Evolutionary conservation across 2,888 invertebrate genomes (phyloP).

Genomic region (Litoditis marina): DNA sequence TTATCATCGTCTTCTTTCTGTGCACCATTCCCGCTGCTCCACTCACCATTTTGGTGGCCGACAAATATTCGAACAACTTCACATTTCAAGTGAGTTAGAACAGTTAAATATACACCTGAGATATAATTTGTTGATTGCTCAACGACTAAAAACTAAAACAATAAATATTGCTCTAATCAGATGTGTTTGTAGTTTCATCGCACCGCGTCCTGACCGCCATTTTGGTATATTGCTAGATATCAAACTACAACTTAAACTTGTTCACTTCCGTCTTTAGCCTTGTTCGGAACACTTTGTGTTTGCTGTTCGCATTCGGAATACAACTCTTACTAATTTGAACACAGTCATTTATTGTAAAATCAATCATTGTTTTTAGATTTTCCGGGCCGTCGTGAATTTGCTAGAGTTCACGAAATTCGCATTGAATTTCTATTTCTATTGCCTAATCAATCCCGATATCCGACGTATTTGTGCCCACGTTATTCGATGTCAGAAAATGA

Average conservation of each 20-base stretch:
- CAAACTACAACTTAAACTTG: too few species aligned
- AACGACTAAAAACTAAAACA: too few species aligned
- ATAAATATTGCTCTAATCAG: too few species aligned
- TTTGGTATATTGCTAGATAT: too few species aligned
- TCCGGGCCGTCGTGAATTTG: conserved; percentile 65
- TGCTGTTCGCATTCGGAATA: too few species aligned
- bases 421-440: conserved; percentile 66
- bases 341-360: neutral
- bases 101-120: too few species aligned
- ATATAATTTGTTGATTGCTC: too few species aligned
- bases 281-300: too few species aligned
- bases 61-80: conserved; percentile 56
- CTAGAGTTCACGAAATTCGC: conserved; percentile 66
- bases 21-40: conserved; percentile 66
- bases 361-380: conserved; percentile 61
- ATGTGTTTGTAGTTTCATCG: too few species aligned
- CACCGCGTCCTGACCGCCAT: too few species aligned
- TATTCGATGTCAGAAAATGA: conserved; percentile 48
- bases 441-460: conserved; percentile 59
- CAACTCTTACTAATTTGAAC: neutral
- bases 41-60: conserved; percentile 64
- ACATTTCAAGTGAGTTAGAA: conserved; percentile 49
- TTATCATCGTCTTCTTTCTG: conserved; percentile 65
- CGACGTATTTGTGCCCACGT: conserved; percentile 53
- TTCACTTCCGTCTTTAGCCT: too few species aligned